phyloP scores from a whole-genome alignment of 1,140 invertebrate species.

The Drosophila ogumai region DNA sequence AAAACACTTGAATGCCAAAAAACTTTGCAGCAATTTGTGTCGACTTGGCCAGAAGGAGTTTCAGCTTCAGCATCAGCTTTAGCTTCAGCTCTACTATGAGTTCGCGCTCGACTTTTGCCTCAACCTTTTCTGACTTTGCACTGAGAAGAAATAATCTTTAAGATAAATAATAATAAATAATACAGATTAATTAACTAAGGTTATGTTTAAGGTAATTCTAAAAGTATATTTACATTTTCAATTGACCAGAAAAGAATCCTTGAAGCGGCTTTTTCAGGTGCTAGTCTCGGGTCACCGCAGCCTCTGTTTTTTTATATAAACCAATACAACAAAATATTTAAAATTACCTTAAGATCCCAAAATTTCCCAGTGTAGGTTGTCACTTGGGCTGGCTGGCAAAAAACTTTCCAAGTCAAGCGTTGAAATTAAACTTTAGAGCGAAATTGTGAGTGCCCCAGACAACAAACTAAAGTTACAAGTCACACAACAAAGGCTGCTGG shows the following conservation, averaged over 20 bases:
- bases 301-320: neutral
- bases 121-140: constrained; percentile 17
- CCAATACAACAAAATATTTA: neutral
- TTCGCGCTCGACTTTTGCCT: constrained; percentile 35
- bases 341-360: neutral
- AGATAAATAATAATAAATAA: too few relatives aligned
- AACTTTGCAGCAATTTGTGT: constrained; percentile 72
- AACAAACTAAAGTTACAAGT: constrained; percentile 75
- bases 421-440: constrained; percentile 77
- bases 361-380: constrained; percentile 1
- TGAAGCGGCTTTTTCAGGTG: too few relatives aligned
- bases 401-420: constrained; percentile 76
- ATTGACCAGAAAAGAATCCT: too few relatives aligned
- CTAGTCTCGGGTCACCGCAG: too few relatives aligned
- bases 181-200: neutral
- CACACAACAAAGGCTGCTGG: constrained; percentile 65
- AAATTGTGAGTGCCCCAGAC: constrained; percentile 56
- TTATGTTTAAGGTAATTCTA: too few relatives aligned
- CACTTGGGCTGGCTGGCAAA: constrained; percentile 36
- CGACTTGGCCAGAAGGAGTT: constrained; percentile 63
- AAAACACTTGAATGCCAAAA: constrained; percentile 78
- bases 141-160: constrained; percentile 1
- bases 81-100: constrained; percentile 27
- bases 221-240: too few relatives aligned
- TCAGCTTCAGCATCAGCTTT: constrained; percentile 18